Base-by-base conservation (phyloP, 2,888 invertebrate species). In the Apamea monoglypha region DNA sequence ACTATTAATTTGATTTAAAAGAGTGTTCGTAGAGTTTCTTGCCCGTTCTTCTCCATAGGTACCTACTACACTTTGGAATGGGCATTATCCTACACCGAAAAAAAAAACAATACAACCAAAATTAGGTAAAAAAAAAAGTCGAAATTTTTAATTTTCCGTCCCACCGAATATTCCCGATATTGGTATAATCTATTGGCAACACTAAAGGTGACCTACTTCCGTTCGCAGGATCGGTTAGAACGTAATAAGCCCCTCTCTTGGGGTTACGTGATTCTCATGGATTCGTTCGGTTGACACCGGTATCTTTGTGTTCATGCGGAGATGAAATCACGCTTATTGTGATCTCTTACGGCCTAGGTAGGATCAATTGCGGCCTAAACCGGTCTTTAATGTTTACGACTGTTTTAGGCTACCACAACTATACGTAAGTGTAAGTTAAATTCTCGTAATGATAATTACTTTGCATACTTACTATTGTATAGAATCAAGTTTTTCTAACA, bases 151-250 rank as follows among this genome's bases (percentile, higher is more conserved):
- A 74, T 77, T 86, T 71, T 72, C 79, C 50, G 61, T 47, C 53
- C 50, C 4, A 59, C 32, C 66, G 56, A 73, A 72, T 74, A 61
- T 76, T 59, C 56, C 44, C 56, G 74, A 61, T 70, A 73, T 78
- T 76, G 12, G 61, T 44, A 59, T 70, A 64, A 77, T 82, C 25
- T 74, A 77, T 77, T 82, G 74, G 74, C 81, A 82, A 74, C 78
- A 88, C 78, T 74, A 76, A 78, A 81, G 88, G 82, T 89, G 88
- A 88, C 88, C 88, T 82, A 89, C 82, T 89, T 89, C 72, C 79
- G 78, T 25, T 50, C 69, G 29, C 66, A 53, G 76, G 72, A 85
- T 87, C 74, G 78, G 72, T 47, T 80, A 74, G 74, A 79, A 75
- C 66, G 73, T 88, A 80, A 78, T 78, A 79, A 72, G 64, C 76